Percentiles rank a stretch among this genome's conserved stretches.
Evolutionary conservation across 64 coral and sea anemone species (phyloP).

Genomic region (Montipora sp.): DNA sequence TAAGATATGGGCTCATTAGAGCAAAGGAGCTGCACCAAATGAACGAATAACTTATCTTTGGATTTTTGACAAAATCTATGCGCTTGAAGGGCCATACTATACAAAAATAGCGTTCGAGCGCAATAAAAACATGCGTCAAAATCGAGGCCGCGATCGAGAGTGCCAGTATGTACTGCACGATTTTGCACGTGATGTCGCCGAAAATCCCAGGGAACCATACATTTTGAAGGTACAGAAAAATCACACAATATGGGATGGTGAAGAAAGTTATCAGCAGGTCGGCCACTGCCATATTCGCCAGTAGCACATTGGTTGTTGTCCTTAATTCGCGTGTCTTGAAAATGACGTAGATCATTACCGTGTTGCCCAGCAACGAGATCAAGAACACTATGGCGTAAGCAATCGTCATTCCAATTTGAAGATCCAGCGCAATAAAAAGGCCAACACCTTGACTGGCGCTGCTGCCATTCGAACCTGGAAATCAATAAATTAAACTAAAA

Average conservation of each 20-base stretch:
- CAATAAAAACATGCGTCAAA: constrained; percentile 35
- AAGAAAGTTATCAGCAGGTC: constrained; percentile 49
- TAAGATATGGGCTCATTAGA: constrained; percentile 46
- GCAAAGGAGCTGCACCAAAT: constrained; percentile 51
- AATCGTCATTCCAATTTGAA: constrained; percentile 20
- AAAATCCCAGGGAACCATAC: constrained; percentile 45
- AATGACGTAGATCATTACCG: constrained; percentile 13
- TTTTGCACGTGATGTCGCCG: constrained; percentile 25
- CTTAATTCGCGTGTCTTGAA: not conserved
- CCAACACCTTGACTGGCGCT: not conserved
- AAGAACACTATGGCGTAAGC: constrained; percentile 17
- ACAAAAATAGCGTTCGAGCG: constrained; percentile 52
- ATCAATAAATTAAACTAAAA: too few relatives aligned
- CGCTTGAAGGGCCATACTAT: constrained; percentile 49
- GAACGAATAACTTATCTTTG: constrained; percentile 10
- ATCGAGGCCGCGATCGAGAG: constrained; percentile 45
- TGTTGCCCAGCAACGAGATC: not conserved
- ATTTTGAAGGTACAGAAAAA: not conserved
- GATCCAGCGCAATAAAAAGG: not conserved
- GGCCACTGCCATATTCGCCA: constrained; percentile 57
- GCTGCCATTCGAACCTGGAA: constrained; percentile 16
- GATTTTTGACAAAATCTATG: constrained; percentile 22
- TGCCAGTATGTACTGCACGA: constrained; percentile 42
- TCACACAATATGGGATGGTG: constrained; percentile 26
- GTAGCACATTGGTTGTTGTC: constrained; percentile 44